Evolutionary conservation across 2,113 vertebrate genomes (phyloP), one percentile per base, ranked within the genome.

Genomic region (Progne subis): DNA sequence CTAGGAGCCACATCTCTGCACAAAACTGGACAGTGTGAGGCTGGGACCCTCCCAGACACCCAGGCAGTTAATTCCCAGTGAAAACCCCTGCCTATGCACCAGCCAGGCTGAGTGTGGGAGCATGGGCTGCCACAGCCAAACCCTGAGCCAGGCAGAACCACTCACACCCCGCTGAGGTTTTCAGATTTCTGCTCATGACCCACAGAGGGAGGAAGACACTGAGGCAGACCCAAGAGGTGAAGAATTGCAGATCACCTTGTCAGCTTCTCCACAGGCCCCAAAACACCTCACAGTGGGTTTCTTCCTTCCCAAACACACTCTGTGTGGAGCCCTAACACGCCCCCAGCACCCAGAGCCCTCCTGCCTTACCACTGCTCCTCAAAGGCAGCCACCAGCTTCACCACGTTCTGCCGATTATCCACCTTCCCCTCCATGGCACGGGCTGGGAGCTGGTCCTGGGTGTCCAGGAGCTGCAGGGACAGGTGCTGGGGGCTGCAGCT

Each of bases 341-440:
- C 21, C 32, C 5, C 21, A 64, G 39, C 10, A 8, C 52, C 63
- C 79, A 68, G 71, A 29, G 49, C 2, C 23, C 26, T 49, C n/a
- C 31, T 28, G 53, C 67, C 78, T 67, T 98, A 98, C 98, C 98
- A 82, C 53, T 47, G 77, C 23, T 93, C 95, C 53, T 98, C 97
- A 76, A 98, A 97, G 6, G 46, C 78, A 55, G 96, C 91, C 80
- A 95, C 90, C 82, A 97, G 87, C 29, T 63, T 75, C 86, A 83
- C 79, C 91, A 98, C 96, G 0, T 56, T 77, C 43, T 2, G 75
- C 18, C 43, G 56, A 12, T n/a, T 9, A 6, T 61, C 34, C 2
- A 6, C 47, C 2, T n/a, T 39, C 46, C 13, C 34, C 59, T 97
- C 97, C 97, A 98, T 98, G 68, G 59, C 68, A 39, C 1, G 0